phyloP scores from a whole-genome alignment of 2,113 vertebrate genomes.

The Coptodon rendalli region DNA sequence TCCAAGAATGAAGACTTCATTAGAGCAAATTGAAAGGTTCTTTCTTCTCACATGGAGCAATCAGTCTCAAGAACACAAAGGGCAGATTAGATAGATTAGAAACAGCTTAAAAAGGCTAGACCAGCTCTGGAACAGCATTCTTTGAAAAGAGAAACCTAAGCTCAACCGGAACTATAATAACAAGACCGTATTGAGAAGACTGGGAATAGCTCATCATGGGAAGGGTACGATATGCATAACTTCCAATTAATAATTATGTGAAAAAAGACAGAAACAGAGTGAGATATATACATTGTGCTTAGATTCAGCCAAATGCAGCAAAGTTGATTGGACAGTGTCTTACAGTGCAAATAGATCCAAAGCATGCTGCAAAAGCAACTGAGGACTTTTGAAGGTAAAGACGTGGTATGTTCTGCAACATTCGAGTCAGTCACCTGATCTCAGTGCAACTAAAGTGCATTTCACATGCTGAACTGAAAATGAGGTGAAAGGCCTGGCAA shows the following conservation, averaged over 20 bases:
- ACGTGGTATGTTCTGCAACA: not conserved
- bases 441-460: not conserved
- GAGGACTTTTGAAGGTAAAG: not conserved
- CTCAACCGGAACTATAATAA: not conserved
- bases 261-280: not conserved
- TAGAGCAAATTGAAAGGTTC: not conserved
- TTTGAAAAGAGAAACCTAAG: not conserved
- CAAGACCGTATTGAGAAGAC: not conserved
- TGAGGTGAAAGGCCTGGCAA: not conserved
- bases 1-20: not conserved
- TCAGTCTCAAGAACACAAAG: not conserved
- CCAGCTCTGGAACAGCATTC: not conserved
- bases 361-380: not conserved
- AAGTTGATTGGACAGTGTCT: not conserved
- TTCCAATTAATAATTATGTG: not conserved
- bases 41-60: not conserved
- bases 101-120: not conserved
- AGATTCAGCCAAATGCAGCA: not conserved
- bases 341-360: not conserved
- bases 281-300: not conserved
- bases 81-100: not conserved
- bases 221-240: not conserved
- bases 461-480: not conserved
- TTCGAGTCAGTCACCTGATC: not conserved
- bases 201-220: not conserved